A percentile compares a stretch with the other conserved stretches of the same genome.
Evolutionary conservation across 2,888 invertebrate species (phyloP).

Genomic region (Melanostoma scalare): DNA sequence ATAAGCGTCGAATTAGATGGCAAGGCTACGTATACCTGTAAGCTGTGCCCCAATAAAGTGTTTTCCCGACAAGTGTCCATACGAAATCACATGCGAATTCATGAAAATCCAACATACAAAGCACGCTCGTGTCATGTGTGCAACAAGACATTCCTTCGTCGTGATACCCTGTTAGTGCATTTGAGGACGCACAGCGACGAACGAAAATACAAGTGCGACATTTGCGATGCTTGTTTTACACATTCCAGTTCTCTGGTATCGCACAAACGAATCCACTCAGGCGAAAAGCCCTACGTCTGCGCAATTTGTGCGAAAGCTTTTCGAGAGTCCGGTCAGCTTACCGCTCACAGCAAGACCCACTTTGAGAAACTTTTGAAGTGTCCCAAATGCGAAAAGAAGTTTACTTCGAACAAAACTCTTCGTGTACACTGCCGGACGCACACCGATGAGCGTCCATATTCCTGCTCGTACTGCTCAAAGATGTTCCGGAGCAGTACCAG

Average conservation of each 20-base stretch:
- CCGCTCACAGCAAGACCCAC: constrained; percentile 63
- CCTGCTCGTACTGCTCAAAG: constrained; percentile 50
- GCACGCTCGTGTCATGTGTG: constrained; percentile 65
- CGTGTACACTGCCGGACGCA: constrained; percentile 67
- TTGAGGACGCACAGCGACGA: constrained; percentile 63
- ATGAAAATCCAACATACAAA: constrained; percentile 65
- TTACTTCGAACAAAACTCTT: constrained; percentile 64
- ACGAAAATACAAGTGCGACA: constrained; percentile 60
- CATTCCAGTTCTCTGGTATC: constrained; percentile 71
- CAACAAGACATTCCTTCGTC: constrained; percentile 60
- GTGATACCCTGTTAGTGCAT: constrained; percentile 61
- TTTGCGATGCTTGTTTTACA: constrained; percentile 56
- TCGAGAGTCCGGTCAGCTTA: constrained; percentile 64
- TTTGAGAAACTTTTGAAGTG: constrained; percentile 59
- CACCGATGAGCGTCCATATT: constrained; percentile 65
- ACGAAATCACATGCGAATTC: constrained; percentile 65
- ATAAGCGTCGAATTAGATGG: constrained; percentile 61
- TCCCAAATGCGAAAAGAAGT: constrained; percentile 65
- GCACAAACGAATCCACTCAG: constrained; percentile 65
- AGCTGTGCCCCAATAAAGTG: constrained; percentile 60
- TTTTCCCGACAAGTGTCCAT: constrained; percentile 60
- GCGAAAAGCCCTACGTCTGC: constrained; percentile 60
- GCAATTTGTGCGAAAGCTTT: constrained; percentile 56
- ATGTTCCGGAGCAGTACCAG: constrained; percentile 62
- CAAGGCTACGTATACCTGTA: constrained; percentile 62